phyloP scores from a whole-genome alignment of 2,888 invertebrate genomes.

The Calephelis perditalis region DNA sequence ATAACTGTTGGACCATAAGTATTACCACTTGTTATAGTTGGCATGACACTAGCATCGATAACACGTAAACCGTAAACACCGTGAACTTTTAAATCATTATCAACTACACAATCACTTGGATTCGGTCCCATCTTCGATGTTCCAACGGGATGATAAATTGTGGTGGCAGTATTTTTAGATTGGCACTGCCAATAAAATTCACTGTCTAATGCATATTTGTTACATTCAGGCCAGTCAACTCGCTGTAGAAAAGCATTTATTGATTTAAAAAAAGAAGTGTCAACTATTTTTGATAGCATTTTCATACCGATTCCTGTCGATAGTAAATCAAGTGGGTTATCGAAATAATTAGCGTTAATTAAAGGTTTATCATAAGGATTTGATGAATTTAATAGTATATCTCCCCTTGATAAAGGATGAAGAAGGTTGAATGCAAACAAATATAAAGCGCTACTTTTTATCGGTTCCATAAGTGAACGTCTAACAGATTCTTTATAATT shows the following conservation, averaged over 20 bases:
- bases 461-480: constrained; percentile 32
- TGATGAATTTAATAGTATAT: constrained; percentile 70
- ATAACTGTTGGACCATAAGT: constrained; percentile 88
- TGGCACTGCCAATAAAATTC: constrained; percentile 49
- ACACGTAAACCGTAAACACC: constrained; percentile 82
- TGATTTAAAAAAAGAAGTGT: constrained; percentile 42
- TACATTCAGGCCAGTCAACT: constrained; percentile 42
- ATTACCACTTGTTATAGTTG: constrained; percentile 84
- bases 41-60: constrained; percentile 89
- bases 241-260: constrained; percentile 41
- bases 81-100: constrained; percentile 80
- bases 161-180: constrained; percentile 59
- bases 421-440: constrained; percentile 50
- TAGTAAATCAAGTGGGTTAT: constrained; percentile 69
- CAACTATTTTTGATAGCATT: constrained; percentile 41
- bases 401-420: constrained; percentile 74
- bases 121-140: constrained; percentile 78
- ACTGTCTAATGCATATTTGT: constrained; percentile 38
- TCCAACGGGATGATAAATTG: constrained; percentile 84
- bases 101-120: constrained; percentile 45
- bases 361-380: constrained; percentile 78
- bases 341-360: constrained; percentile 49
- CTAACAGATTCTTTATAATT: constrained; percentile 7
- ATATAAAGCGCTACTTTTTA: constrained; percentile 44
- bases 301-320: constrained; percentile 42